Evolutionary conservation across 2,797 vertebrate species (phyloP).

Genomic region (Gymnothorax javanicus): DNA sequence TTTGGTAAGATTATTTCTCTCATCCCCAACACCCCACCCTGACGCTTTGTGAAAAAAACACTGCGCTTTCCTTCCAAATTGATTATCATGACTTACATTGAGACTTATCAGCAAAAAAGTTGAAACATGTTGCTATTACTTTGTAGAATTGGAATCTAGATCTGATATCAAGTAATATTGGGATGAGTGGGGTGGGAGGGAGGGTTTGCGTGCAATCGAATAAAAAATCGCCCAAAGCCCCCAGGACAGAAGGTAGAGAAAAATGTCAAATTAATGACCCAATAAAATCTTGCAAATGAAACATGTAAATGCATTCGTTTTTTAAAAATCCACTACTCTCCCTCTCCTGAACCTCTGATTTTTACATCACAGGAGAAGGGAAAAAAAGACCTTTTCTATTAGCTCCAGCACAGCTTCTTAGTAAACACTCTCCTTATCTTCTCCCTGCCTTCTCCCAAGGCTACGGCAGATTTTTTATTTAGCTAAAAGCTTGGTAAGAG

Average conservation of each 20-base stretch:
- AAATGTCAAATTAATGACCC: slow-evolving; percentile 99
- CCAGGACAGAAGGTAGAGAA: slow-evolving; percentile 96
- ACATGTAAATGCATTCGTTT: slow-evolving; percentile 99
- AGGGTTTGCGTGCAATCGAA: slow-evolving; percentile 70
- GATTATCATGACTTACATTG: slow-evolving; percentile 20
- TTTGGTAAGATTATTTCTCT: slow-evolving; percentile 63
- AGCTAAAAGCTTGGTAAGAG: slow-evolving; percentile 99
- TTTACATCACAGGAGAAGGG: slow-evolving; percentile 79
- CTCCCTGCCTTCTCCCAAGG: slow-evolving; percentile 95
- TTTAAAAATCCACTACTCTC: slow-evolving; percentile 58
- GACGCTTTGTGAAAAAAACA: slow-evolving; percentile 41
- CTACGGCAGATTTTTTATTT: slow-evolving; percentile 99
- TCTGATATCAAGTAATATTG: slow-evolving; percentile 80
- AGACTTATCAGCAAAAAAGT: slow-evolving; percentile 55
- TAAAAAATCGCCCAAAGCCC: slow-evolving; percentile 92
- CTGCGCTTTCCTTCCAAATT: slow-evolving; percentile 29
- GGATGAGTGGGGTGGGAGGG: slow-evolving; percentile 50
- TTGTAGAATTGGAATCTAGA: slow-evolving; percentile 80
- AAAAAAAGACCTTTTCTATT: slow-evolving; percentile 89
- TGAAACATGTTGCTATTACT: slow-evolving; percentile 61
- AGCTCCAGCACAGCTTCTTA: slow-evolving; percentile 90
- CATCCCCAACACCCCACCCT: slow-evolving; percentile 46
- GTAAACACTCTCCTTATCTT: slow-evolving; percentile 98
- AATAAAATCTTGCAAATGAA: slow-evolving; percentile 98
- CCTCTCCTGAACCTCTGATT: slow-evolving; percentile 80